Evolutionary conservation across 2,797 vertebrate species (phyloP), one percentile per base, ranked within the genome.

Genomic region (Centropyge bicolor): DNA sequence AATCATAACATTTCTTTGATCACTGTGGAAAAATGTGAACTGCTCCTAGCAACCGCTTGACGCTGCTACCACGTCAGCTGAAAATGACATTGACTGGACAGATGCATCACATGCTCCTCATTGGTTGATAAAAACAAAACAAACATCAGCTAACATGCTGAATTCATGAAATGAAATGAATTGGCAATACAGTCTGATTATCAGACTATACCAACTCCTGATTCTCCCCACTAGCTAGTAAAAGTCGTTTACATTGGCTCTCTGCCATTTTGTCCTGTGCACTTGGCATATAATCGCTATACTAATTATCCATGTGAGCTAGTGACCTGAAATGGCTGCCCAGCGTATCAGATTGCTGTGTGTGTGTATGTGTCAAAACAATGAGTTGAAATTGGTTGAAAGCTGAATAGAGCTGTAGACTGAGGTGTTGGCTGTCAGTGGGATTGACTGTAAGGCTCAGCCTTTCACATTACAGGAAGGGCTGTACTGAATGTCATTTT

Each of bases 271-370:
- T 60, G 46, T 36, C 19, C 55, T 24, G 46, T 55, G 19, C 20
- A 19, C 43, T 51, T 51, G 13, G 35, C 35, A 67, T 51, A 35
- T 24, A 65, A 31, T 59, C 6, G 7, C 22, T 35, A 52, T 16
- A 67, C 54, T 74, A 57, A 45, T 61, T 38, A 55, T 55, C 41
- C 57, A 27, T 8, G 11, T 24, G 43, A 68, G 46, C 14, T 24
- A 13, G 52, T 78, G 65, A 49, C 41, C 49, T 60, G 60, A 72
- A 66, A 52, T 45, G 52, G 45, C 61, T 16, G 54, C 45, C 1
- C 36, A 27, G 27, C 38, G 54, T 72, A 66, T 57, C 20, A n/a
- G 22, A 9, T 49, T 27, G 8, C 8, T 8, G 31, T 52, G 16
- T 0, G 45, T 24, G 31, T 4, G 48, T 56, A 35, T 1, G 0